phyloP scores from a whole-genome alignment of 2,113 vertebrate species.

The Microtus pennsylvanicus region DNA sequence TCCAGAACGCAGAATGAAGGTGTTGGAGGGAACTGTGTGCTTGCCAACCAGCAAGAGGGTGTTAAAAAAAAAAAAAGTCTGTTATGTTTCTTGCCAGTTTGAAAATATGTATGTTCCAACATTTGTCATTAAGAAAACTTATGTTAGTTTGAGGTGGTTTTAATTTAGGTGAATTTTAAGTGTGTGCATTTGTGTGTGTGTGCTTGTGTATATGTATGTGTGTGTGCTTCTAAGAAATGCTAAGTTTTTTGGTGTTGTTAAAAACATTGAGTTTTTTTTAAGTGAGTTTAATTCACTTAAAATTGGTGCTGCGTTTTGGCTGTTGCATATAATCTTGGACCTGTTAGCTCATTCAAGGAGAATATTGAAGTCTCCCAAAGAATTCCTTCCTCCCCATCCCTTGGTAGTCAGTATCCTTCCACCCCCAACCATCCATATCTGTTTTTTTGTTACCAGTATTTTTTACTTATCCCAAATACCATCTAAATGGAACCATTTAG shows the following conservation, averaged over 20 bases:
- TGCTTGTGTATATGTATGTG: background rate
- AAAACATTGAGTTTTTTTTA: background rate
- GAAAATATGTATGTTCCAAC: constrained; percentile 53
- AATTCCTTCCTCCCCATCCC: background rate
- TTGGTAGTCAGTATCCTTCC: background rate
- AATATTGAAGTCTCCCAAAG: background rate
- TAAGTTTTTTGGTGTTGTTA: background rate
- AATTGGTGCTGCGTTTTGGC: background rate
- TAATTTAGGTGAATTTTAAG: constrained; percentile 28
- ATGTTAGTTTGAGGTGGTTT: constrained; percentile 47
- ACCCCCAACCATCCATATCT: background rate
- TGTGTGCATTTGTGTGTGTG: background rate
- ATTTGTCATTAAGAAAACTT: constrained; percentile 62
- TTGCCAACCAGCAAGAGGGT: constrained; percentile 59
- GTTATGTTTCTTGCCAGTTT: constrained; percentile 60
- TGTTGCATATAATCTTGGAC: background rate
- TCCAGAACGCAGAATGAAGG: constrained; percentile 42
- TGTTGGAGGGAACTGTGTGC: constrained; percentile 1
- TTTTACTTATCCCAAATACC: background rate
- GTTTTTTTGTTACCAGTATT: constrained; percentile 14
- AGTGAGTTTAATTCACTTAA: background rate
- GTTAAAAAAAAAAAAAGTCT: constrained; percentile 24
- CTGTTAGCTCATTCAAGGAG: background rate
- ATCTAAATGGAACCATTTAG: background rate
- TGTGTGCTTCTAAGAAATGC: background rate